A percentile compares a stretch with the other conserved stretches of the same genome.
Conservation (phyloP, 2,113 vertebrate species). For the Percopsis transmontana region DNA sequence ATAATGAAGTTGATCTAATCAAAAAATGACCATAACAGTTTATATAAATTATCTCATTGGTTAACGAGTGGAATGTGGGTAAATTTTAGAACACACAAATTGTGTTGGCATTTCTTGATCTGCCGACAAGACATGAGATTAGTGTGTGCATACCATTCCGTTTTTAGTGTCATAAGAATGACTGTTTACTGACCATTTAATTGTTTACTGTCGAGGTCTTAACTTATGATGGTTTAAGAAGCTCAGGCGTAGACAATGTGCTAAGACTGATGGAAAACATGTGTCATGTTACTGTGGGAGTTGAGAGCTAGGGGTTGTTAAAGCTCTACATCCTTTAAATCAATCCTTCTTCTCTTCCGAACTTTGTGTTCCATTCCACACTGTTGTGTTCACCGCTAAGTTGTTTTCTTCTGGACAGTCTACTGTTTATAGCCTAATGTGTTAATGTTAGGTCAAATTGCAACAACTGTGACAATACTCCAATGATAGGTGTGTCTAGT, state of each 20-base stretch:
- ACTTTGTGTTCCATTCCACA: background rate
- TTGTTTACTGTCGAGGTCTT: slow-evolving; percentile 20
- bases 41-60: background rate
- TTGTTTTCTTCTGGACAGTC: too few relatives aligned
- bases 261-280: slow-evolving; percentile 53
- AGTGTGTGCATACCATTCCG: slow-evolving; percentile 30
- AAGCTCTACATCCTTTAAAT: background rate
- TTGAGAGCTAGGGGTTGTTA: background rate
- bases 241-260: slow-evolving; percentile 44
- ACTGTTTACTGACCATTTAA: background rate
- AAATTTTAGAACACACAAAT: slow-evolving; percentile 5
- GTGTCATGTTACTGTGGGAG: slow-evolving; percentile 55
- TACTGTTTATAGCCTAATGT: too few relatives aligned
- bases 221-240: slow-evolving; percentile 39
- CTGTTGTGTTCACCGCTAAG: background rate
- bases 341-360: slow-evolving; percentile 1
- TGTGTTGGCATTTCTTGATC: slow-evolving; percentile 39
- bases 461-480: too few relatives aligned
- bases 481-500: background rate
- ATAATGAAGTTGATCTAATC: too few relatives aligned
- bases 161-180: slow-evolving; percentile 10
- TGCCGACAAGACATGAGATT: slow-evolving; percentile 35
- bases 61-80: background rate
- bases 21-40: background rate
- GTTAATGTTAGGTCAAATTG: too few relatives aligned